These are phyloP conservation scores for Stomorhina lunata DNA, from an alignment of 2,888 invertebrate species.

Conservation along the genomic window DNA sequence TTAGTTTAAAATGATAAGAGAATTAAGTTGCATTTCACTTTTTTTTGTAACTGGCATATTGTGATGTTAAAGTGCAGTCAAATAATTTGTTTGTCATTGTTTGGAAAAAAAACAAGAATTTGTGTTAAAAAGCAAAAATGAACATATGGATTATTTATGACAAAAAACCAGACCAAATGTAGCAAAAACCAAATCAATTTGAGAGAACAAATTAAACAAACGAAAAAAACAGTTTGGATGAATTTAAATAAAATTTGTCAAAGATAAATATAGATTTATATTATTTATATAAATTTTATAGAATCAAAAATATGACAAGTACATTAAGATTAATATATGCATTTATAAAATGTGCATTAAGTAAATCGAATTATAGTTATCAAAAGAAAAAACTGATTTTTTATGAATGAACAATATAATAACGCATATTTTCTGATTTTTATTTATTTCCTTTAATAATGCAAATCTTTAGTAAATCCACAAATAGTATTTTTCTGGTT, in stretches of 20 bases:
- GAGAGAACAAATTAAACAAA: neutral
- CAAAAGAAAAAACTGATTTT: too few species aligned
- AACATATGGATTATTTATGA: constrained; percentile 40
- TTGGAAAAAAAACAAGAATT: constrained; percentile 9
- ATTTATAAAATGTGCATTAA: constrained; percentile 53
- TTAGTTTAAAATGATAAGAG: constrained; percentile 29
- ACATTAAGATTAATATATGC: constrained; percentile 50
- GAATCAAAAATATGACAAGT: too few species aligned
- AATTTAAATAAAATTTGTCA: constrained; percentile 34
- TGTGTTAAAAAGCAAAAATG: neutral
- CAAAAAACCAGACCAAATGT: constrained; percentile 25
- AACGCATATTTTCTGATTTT: neutral
- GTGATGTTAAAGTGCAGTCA: neutral
- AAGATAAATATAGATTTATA: constrained; percentile 7
- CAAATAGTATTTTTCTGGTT: too few species aligned
- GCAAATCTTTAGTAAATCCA: too few species aligned
- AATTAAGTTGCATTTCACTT: constrained; percentile 19
- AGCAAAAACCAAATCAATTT: neutral
- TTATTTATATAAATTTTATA: too few species aligned
- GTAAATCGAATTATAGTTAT: constrained; percentile 13
- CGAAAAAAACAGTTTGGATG: constrained; percentile 21
- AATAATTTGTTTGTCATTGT: constrained; percentile 31
- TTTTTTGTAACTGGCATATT: neutral
- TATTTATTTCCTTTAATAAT: neutral
- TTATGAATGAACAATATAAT: too few species aligned